Percentiles rank a stretch among this genome's conserved stretches.
Conservation (phyloP, 2,888 invertebrate species). For the Rosalia funebris region DNA sequence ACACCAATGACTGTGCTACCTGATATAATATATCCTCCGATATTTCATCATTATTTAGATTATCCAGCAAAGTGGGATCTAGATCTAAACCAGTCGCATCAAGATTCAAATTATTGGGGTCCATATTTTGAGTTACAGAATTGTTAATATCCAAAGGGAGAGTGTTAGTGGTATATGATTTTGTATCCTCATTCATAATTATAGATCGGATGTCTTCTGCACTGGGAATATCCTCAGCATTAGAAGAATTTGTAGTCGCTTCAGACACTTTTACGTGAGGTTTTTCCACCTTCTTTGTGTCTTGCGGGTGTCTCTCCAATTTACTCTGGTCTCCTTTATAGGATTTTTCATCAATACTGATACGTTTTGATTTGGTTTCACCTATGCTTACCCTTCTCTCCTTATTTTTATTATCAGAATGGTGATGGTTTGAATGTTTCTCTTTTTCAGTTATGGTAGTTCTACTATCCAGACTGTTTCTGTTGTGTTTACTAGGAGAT, state of each 20-base stretch:
- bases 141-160: constrained; percentile 39
- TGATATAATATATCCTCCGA: constrained; percentile 78
- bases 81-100: constrained; percentile 69
- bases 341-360: constrained; percentile 45
- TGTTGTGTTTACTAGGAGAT: constrained; percentile 46
- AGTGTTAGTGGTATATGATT: constrained; percentile 51
- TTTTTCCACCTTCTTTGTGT: constrained; percentile 25
- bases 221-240: constrained; percentile 34
- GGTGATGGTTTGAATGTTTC: constrained; percentile 9
- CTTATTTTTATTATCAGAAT: constrained; percentile 31
- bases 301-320: neutral
- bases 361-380: constrained; percentile 48
- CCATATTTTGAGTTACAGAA: constrained; percentile 38
- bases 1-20: constrained; percentile 76
- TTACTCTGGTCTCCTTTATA: constrained; percentile 12
- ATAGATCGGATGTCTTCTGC: constrained; percentile 58
- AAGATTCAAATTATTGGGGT: constrained; percentile 63
- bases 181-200: constrained; percentile 58
- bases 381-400: constrained; percentile 31
- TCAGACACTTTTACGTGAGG: constrained; percentile 16
- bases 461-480: constrained; percentile 54
- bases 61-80: constrained; percentile 69
- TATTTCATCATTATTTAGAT: constrained; percentile 73
- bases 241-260: constrained; percentile 13
- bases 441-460: constrained; percentile 27